Evolutionary conservation across 2,797 vertebrate genomes (phyloP).

Genomic region (Pipistrellus pipistrellus): DNA sequence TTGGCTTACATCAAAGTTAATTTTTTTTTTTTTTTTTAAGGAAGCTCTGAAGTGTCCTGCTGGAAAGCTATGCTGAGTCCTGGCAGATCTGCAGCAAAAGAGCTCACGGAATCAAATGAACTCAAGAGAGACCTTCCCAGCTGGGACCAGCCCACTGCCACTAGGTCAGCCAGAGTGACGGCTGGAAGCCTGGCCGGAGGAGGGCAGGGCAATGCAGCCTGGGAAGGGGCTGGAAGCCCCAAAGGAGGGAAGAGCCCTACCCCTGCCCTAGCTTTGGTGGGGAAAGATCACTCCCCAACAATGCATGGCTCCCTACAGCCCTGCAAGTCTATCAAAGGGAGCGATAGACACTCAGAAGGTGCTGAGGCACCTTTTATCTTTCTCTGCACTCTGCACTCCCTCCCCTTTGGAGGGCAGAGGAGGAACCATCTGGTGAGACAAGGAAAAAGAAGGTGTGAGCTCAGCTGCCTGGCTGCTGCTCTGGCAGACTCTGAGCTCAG

Average conservation of each 20-base stretch:
- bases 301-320: background rate
- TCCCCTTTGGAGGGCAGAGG: background rate
- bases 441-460: background rate
- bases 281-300: background rate
- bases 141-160: background rate
- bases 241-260: background rate
- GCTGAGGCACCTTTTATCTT: background rate
- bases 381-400: background rate
- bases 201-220: background rate
- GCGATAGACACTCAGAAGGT: background rate
- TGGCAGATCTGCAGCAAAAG: background rate
- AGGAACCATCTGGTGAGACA: background rate
- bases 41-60: background rate
- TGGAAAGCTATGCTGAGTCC: background rate
- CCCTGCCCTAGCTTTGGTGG: background rate
- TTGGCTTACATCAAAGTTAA: background rate
- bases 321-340: background rate
- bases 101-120: background rate
- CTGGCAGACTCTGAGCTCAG: fast-evolving
- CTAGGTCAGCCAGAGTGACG: background rate
- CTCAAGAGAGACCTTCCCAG: background rate
- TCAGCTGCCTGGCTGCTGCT: no score
- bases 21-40: background rate
- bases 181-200: background rate
- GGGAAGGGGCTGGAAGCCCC: background rate